Evolutionary conservation across 2,113 vertebrate genomes (phyloP).

Genomic region (Python bivittatus): DNA sequence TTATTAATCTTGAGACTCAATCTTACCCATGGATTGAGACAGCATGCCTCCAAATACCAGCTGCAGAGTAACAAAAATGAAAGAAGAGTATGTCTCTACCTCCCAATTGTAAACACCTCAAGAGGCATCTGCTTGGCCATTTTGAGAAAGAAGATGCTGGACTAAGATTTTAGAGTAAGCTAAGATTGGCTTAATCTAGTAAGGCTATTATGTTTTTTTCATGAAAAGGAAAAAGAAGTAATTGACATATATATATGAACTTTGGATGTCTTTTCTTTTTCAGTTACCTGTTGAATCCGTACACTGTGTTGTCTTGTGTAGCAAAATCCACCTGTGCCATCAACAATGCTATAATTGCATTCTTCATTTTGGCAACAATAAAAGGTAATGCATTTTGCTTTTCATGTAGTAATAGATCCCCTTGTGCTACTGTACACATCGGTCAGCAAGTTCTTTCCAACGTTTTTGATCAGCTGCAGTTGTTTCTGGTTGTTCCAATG

Average conservation of each 20-base stretch:
- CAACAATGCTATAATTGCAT: conserved; percentile 89
- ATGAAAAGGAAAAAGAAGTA: not conserved
- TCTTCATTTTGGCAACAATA: conserved; percentile 91
- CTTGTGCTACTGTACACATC: not conserved
- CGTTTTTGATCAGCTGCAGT: not conserved
- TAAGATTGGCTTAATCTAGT: not conserved
- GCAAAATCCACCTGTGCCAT: conserved; percentile 96
- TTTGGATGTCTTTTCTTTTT: conserved; percentile 50
- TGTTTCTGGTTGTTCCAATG: not conserved
- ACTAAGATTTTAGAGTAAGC: no score
- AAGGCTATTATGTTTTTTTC: not conserved
- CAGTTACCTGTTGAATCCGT: conserved; percentile 96
- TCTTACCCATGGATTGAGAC: not conserved
- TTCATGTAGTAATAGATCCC: not conserved
- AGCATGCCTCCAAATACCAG: not conserved
- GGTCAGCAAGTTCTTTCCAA: not conserved
- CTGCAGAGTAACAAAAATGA: not conserved
- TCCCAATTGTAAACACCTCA: not conserved
- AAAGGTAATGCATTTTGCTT: conserved; percentile 79
- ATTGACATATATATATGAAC: not conserved
- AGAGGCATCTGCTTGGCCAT: not conserved
- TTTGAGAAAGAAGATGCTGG: not conserved
- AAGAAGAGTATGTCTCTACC: not conserved
- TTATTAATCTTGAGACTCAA: not conserved
- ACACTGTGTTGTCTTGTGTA: conserved; percentile 94